phyloP scores from a whole-genome alignment of 2,888 invertebrate genomes.

The Steinernema hermaphroditum region DNA sequence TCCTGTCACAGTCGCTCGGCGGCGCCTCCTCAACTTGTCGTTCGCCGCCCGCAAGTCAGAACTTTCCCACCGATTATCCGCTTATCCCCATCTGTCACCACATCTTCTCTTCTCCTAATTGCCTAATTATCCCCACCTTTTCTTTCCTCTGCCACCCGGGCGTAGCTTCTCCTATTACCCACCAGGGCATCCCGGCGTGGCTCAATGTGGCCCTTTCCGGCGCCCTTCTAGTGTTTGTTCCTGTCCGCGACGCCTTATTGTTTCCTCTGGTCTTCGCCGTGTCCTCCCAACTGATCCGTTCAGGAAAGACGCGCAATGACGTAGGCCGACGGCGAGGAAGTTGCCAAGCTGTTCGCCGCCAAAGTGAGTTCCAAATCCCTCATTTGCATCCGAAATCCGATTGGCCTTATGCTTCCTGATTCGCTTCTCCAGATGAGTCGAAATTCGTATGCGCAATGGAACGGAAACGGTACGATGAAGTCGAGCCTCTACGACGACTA shows the following conservation, averaged over 20 bases:
- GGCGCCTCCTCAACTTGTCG: no score
- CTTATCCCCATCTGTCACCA: conserved; percentile 5
- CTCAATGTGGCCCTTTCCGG: not conserved
- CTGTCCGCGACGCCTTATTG: not conserved
- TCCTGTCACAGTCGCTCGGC: no score
- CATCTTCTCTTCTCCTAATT: not conserved
- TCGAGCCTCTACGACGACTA: conserved; percentile 21
- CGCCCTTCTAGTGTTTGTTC: not conserved
- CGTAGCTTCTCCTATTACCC: not conserved
- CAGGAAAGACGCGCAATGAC: not conserved
- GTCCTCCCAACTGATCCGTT: not conserved
- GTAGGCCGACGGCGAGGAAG: not conserved
- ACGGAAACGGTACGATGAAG: conserved; percentile 26
- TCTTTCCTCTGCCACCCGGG: not conserved
- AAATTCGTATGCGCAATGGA: conserved; percentile 16
- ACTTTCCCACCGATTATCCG: conserved; percentile 6
- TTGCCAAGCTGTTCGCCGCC: not conserved
- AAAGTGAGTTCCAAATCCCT: not conserved
- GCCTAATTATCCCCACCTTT: not conserved
- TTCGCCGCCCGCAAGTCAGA: no score
- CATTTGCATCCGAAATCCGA: conserved; percentile 17
- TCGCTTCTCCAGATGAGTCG: conserved; percentile 25
- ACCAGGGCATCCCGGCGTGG: not conserved
- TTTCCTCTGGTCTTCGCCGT: no score
- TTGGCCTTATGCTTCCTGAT: conserved; percentile 3